Conservation (phyloP, 2,888 invertebrate species). For the Cartodere bifasciata region DNA sequence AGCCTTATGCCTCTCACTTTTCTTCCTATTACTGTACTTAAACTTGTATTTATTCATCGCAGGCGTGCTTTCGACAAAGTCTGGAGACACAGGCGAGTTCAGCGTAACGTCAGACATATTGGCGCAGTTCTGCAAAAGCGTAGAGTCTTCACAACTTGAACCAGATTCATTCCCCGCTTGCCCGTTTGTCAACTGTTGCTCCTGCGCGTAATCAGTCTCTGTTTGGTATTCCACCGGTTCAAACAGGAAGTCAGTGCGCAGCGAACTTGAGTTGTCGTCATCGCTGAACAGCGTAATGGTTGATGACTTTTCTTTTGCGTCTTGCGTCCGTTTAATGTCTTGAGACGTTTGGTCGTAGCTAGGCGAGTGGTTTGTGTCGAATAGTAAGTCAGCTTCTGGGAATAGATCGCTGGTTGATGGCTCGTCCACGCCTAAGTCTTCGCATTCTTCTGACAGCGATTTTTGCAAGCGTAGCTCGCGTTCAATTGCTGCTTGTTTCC, state of each 20-base stretch:
- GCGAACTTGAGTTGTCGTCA: conserved; percentile 27
- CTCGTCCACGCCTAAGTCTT: conserved; percentile 66
- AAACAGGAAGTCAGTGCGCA: conserved; percentile 31
- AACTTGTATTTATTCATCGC: conserved; percentile 33
- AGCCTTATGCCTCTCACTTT: conserved; percentile 24
- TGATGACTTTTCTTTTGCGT: conserved; percentile 24
- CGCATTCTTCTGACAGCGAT: conserved; percentile 65
- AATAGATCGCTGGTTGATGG: conserved; percentile 69
- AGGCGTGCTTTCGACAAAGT: conserved; percentile 26
- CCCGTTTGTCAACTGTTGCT: conserved; percentile 28
- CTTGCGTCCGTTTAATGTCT: conserved; percentile 26
- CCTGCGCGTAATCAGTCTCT: conserved; percentile 26
- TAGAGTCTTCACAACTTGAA: conserved; percentile 31
- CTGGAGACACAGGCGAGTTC: conserved; percentile 32
- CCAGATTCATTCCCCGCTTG: conserved; percentile 25
- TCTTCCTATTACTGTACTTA: conserved; percentile 34
- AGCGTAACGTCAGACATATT: conserved; percentile 35
- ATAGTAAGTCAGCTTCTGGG: conserved; percentile 61
- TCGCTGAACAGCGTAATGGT: conserved; percentile 31
- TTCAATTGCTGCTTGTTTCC: conserved; percentile 41
- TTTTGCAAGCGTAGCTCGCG: conserved; percentile 48
- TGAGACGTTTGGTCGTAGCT: conserved; percentile 45
- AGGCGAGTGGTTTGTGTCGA: conserved; percentile 60
- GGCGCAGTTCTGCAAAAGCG: conserved; percentile 31
- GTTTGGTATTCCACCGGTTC: conserved; percentile 32